Evolutionary conservation across 2,888 invertebrate genomes (phyloP), one percentile per base, ranked within the genome.

Genomic region (Elgonia sp.): DNA sequence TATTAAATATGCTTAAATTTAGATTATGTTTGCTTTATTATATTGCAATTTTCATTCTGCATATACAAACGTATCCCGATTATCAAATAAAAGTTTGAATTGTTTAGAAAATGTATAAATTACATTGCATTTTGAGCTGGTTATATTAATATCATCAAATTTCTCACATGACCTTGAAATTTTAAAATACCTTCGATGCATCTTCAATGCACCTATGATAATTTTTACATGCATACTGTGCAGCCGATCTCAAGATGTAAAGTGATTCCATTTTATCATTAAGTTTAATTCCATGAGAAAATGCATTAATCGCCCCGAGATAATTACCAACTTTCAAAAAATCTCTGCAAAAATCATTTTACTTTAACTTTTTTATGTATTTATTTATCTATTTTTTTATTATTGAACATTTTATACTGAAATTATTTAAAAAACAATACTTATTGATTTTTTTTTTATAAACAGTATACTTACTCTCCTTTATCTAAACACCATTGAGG

Each of bases 401-500:
- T 46, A 46, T 46, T n/a, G n/a, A 46, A 46, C 10, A 4, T 1
- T 46, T 46, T 29, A 3, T 1, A 5, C 29, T 5, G 29, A 29
- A 3, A 53, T 53, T 53, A 53, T 53, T 53, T 53, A 0, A 16
- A 53, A 53, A 53, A 2, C 2, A 4, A 53, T 53, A 12, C n/a
- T 16, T n/a, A 53, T 8, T 53, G 14, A 12, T 53, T 16, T 12
- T 8, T 53, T 53, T 8, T n/a, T 53, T 8, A 37, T 37, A 62
- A 62, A 62, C 14, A 62, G n/a, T n/a, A 62, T 75, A 95, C 96
- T 93, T 93, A 96, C 96, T 97, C 96, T 69, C 98, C 98, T 94
- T 98, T 98, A 87, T 96, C 96, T 92, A 97, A 96, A 81, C 98
- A 96, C 96, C 97, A 98, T 87, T 97, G 96, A 0, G 98, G 98